Base-by-base conservation (phyloP, 2,797 vertebrate species). In the Margarornis squamiger region DNA sequence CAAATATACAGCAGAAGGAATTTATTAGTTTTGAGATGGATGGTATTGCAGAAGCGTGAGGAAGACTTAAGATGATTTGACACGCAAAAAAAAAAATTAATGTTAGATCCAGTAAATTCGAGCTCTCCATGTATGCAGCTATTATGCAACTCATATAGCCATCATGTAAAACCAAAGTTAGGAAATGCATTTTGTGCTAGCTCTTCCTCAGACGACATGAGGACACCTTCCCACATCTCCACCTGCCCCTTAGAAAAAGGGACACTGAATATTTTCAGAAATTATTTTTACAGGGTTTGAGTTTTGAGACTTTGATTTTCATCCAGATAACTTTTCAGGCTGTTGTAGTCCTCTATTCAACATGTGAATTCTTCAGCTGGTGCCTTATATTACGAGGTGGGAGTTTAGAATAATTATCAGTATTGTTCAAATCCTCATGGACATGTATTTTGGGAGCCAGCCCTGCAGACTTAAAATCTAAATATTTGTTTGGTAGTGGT, bases 301-400 rank as follows among this genome's bases (percentile, higher is more conserved):
- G 36, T 74, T 94, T 78, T 89, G 21, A 43, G 85, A 78, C 22
- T 73, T 48, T 32, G 10, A 14, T 91, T 80, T 84, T 91, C 55
- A 80, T 71, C 55, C 23, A 74, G 48, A 51, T 49, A 63, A 59
- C 18, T 84, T 86, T 62, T 74, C 52, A 74, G 65, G 16, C 30
- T 83, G 19, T 77, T 68, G 6, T 17, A 86, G 39, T 49, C 32
- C 32, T 88, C 49, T 74, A 9, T 85, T 90, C 4, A 17, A 26
- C 29, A n/a, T 57, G 27, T 85, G 32, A 92, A n/a, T 83, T 88
- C 24, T 82, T 72, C 72, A 86, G 20, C 36, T 83, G 51, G 3
- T 76, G 18, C 67, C 32, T 79, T 79, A 36, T 41, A 48, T 55
- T 36, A 55, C 36, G 43, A 70, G 18, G 10, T 74, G 36, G 34